Evolutionary conservation across 2,797 vertebrate species (phyloP), one percentile per base, ranked within the genome.

Genomic region (Pteropus rufus): DNA sequence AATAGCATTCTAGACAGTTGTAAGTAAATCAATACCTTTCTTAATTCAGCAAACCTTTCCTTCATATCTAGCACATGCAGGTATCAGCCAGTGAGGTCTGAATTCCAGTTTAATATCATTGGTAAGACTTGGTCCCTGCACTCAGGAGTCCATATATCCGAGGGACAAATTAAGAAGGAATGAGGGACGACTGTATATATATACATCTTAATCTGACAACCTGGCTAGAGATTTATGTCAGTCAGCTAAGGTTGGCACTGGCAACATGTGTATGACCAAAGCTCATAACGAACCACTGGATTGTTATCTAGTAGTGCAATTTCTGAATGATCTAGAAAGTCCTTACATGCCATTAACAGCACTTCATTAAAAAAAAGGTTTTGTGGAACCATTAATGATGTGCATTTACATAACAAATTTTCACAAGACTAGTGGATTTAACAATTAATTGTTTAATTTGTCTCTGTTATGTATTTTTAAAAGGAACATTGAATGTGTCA

Each of bases 391-490:
- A 75, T 64, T 79, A 46, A 83, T 60, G 12, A 34, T 87, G 23
- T 76, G 5, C 9, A 56, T 31, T 49, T 8, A 60, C 4, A 73
- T 49, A 80, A 3, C 69, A 9, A 1, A 9, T 69, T 91, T 96
- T 86, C 24, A 89, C 1, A 56, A 81, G 10, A 77, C 23, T 46
- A 44, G 14, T 80, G 19, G 14, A n/a, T 91, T 88, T 89, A 77
- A 81, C 8, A 64, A 64, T 73, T 93, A 80, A 84, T 88, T 81
- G 54, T 1, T 52, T 86, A 77, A 73, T 46, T 90, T 89, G n/a
- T 72, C 7, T 76, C 5, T 52, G 41, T 52, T 81, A 79, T 41
- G 81, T 31, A 54, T 77, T 88, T 93, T 87, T 79, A 54, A 89
- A 73, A n/a, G 41, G 14, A 87, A 69, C 41, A 88, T 9, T 96